Percentiles rank a stretch among this genome's conserved stretches.
Conservation (phyloP, 1,140 invertebrate genomes). For the Palaemon carinicauda region DNA sequence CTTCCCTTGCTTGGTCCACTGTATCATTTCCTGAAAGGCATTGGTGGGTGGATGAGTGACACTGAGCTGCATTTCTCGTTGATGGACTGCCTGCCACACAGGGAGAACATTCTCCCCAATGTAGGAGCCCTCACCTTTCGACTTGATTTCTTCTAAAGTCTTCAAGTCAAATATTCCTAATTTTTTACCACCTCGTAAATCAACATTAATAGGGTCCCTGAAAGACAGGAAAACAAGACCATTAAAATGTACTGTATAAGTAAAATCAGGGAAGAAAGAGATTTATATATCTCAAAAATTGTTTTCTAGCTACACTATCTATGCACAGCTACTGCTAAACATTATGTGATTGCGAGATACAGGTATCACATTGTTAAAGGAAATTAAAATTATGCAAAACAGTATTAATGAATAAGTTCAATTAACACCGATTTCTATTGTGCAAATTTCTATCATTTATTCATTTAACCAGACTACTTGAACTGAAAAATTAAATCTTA, state of each 20-base stretch:
- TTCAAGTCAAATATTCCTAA: background rate
- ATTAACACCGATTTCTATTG: too few species aligned
- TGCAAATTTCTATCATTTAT: too few species aligned
- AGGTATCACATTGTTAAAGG: too few species aligned
- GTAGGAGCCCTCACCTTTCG: slow-evolving; percentile 65
- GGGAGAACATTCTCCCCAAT: slow-evolving; percentile 25
- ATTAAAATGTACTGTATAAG: background rate
- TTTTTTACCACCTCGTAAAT: background rate
- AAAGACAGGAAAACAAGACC: background rate
- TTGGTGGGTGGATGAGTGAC: slow-evolving; percentile 80
- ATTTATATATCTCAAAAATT: too few species aligned
- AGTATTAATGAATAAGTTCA: too few species aligned
- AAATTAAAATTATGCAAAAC: too few species aligned
- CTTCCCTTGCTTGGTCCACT: slow-evolving; percentile 94
- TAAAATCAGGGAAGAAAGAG: background rate
- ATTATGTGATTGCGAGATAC: too few species aligned
- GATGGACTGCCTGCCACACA: slow-evolving; percentile 41
- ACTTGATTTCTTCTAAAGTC: slow-evolving; percentile 61
- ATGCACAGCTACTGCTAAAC: too few species aligned
- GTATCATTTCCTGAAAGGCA: slow-evolving; percentile 89
- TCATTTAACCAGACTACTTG: too few species aligned
- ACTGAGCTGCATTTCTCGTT: slow-evolving; percentile 63
- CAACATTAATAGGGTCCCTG: background rate
- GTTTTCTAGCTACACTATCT: too few species aligned
- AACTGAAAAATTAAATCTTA: too few species aligned